A percentile compares a stretch with the other conserved stretches of the same genome.
Conservation (phyloP, 1,140 invertebrate genomes). For the Steinernema feltiae region DNA sequence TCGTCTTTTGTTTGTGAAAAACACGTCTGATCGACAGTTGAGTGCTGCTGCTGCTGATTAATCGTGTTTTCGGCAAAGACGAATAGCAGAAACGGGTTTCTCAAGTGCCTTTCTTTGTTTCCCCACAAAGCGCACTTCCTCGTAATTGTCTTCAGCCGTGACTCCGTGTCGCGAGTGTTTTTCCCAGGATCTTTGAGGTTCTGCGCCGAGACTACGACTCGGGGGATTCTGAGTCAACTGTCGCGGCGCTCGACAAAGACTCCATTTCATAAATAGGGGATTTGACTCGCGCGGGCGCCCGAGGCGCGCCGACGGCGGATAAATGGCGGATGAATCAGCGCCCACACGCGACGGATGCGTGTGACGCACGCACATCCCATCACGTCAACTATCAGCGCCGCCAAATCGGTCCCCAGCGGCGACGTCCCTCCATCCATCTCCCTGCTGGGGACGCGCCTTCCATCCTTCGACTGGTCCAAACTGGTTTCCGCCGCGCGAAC, state of each 20-base stretch:
- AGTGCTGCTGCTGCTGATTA: background rate
- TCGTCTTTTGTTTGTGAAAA: background rate
- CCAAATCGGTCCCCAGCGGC: slow-evolving; percentile 8
- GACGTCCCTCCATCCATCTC: background rate
- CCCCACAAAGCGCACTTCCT: background rate
- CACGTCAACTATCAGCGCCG: too few relatives aligned
- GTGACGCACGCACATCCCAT: background rate
- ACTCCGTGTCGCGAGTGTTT: background rate
- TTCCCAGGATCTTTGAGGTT: background rate
- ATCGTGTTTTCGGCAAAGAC: background rate
- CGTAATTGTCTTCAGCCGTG: background rate
- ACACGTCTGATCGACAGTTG: background rate
- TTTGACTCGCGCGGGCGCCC: background rate
- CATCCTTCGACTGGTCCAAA: background rate
- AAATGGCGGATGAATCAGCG: background rate
- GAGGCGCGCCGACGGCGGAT: background rate
- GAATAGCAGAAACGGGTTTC: background rate
- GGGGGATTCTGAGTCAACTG: background rate
- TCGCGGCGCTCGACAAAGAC: background rate
- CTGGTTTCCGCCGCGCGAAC: background rate
- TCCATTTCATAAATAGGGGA: background rate
- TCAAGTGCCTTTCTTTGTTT: background rate
- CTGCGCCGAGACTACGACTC: background rate
- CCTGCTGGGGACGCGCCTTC: background rate
- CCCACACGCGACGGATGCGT: background rate